Evolutionary conservation across 2,113 vertebrate species (phyloP).

Genomic region (Gambusia holbrooki): DNA sequence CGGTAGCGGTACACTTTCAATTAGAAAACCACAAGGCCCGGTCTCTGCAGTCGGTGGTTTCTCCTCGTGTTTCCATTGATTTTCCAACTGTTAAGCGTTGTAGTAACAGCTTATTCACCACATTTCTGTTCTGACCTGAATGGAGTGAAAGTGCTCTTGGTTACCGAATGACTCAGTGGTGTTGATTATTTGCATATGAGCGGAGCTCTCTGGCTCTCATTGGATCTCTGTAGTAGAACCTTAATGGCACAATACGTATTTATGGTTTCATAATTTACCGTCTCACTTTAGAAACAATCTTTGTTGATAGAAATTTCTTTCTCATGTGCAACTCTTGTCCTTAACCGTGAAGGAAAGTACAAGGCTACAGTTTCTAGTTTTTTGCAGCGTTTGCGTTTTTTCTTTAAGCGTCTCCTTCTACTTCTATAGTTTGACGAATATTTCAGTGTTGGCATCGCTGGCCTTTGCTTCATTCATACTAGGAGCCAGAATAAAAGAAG

Average conservation of each 20-base stretch:
- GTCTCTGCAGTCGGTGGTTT: background rate
- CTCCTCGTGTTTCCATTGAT: background rate
- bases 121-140: background rate
- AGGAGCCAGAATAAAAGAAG: background rate
- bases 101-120: constrained; percentile 6
- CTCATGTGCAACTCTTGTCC: background rate
- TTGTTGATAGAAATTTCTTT: background rate
- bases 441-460: background rate
- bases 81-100: background rate
- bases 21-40: no score
- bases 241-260: background rate
- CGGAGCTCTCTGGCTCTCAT: background rate
- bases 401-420: background rate
- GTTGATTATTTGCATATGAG: background rate
- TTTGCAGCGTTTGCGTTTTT: background rate
- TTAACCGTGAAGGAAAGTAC: no score
- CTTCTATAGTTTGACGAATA: background rate
- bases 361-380: no score
- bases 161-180: constrained; percentile 3
- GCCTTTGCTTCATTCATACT: background rate
- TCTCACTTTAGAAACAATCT: background rate
- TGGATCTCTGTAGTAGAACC: background rate
- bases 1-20: no score
- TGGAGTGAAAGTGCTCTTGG: background rate
- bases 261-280: background rate